Percentiles rank a stretch among this genome's conserved stretches.
Evolutionary conservation across 2,113 vertebrate species (phyloP).

Genomic region (Heptranchias perlo): DNA sequence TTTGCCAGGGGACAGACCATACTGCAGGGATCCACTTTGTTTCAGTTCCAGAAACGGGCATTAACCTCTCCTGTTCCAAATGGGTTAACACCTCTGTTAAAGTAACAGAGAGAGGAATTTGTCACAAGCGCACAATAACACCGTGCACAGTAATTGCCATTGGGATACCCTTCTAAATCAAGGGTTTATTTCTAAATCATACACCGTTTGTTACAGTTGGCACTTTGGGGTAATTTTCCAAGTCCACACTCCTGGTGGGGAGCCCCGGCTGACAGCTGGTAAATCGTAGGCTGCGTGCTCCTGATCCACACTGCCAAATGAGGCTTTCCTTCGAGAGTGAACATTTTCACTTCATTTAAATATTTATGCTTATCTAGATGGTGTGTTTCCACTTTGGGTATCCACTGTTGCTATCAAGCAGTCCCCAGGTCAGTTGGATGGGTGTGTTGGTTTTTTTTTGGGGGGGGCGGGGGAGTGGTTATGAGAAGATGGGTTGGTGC

Average conservation of each 20-base stretch:
- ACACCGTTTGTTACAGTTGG: background rate
- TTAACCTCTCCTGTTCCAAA: background rate
- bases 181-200: background rate
- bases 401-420: background rate
- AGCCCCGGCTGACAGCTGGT: background rate
- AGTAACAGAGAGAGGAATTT: background rate
- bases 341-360: background rate
- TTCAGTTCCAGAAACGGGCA: too few relatives aligned
- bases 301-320: too few relatives aligned
- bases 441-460: background rate
- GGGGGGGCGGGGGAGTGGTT: too few relatives aligned
- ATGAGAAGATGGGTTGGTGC: background rate
- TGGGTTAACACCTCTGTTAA: background rate
- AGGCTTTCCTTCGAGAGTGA: background rate
- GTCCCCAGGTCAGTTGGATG: too few relatives aligned
- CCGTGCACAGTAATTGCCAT: background rate
- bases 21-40: too few relatives aligned
- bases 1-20: too few relatives aligned
- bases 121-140: too few relatives aligned
- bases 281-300: background rate
- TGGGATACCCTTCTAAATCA: background rate
- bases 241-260: background rate
- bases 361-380: background rate
- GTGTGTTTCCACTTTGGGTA: background rate
- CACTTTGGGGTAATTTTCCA: background rate